These are phyloP conservation scores for Microtus ochrogaster DNA, from an alignment of 2,113 vertebrate species.

Conservation along the genomic window DNA sequence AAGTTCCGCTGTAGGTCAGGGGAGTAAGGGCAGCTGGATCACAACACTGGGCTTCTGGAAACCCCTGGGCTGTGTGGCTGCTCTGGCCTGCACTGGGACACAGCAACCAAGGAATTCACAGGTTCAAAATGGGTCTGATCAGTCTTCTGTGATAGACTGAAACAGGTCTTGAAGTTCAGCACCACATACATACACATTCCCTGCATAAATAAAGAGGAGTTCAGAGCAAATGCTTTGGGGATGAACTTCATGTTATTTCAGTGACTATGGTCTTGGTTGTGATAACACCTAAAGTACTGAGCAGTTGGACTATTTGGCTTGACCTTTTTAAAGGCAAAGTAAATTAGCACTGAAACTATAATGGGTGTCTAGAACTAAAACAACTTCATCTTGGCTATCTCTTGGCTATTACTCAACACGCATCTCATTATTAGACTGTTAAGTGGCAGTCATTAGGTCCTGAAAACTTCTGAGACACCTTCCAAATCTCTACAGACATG, in stretches of 20 bases:
- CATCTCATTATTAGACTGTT: too few relatives aligned
- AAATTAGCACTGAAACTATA: not conserved
- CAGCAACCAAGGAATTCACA: not conserved
- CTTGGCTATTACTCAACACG: not conserved
- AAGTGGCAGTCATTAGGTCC: not conserved
- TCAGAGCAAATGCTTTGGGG: not conserved
- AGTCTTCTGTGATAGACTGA: accelerated
- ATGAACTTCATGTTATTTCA: not conserved
- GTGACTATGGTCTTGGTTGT: not conserved
- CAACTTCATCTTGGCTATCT: not conserved
- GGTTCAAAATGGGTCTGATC: not conserved
- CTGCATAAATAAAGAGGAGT: not conserved
- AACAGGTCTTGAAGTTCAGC: not conserved
- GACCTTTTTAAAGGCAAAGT: not conserved
- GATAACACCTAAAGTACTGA: accelerated
- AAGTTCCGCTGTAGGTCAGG: too few relatives aligned
- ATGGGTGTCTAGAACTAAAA: not conserved
- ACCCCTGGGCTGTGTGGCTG: not conserved
- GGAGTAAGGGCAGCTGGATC: too few relatives aligned
- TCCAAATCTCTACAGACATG: not conserved
- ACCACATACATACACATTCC: not conserved
- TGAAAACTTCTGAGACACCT: not conserved
- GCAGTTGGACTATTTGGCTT: not conserved
- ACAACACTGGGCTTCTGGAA: not conserved
- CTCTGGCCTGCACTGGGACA: too few relatives aligned